Conservation (phyloP, 1,140 invertebrate species). For the Pachypeltis micranthus region DNA sequence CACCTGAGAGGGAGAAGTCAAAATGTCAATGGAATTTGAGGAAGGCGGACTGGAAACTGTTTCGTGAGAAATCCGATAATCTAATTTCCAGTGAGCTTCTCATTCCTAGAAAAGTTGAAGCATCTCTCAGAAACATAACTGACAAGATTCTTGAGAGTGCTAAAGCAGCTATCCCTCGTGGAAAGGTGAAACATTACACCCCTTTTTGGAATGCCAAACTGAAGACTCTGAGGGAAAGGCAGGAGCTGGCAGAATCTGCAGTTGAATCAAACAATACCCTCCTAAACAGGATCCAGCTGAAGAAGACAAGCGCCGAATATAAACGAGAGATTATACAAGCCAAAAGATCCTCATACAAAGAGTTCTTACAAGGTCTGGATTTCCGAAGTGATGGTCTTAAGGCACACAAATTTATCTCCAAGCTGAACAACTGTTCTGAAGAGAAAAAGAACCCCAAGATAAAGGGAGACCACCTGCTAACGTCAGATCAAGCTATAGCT, state of each 20-base stretch:
- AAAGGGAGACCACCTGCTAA: background rate
- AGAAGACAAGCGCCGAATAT: background rate
- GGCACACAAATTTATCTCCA: constrained; percentile 1
- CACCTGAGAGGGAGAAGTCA: too few species aligned
- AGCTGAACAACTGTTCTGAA: background rate
- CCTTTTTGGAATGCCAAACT: background rate
- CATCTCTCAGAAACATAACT: background rate
- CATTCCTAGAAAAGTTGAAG: background rate
- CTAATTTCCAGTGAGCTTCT: background rate
- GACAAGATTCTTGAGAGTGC: background rate
- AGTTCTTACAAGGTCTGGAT: background rate
- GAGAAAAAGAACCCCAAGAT: background rate
- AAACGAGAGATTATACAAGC: background rate
- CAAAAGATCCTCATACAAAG: background rate
- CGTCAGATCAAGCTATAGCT: background rate
- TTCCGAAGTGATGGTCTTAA: background rate
- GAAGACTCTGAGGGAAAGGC: background rate
- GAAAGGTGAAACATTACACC: background rate
- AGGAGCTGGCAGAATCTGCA: background rate
- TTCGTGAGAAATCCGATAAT: background rate
- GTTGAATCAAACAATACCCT: background rate
- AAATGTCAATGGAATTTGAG: background rate
- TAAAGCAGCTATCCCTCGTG: background rate
- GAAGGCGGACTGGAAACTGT: background rate
- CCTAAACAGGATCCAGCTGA: background rate